A percentile compares a stretch with the other conserved stretches of the same genome.
Conservation (phyloP, 2,113 vertebrate genomes). For the Lonchura striata region DNA sequence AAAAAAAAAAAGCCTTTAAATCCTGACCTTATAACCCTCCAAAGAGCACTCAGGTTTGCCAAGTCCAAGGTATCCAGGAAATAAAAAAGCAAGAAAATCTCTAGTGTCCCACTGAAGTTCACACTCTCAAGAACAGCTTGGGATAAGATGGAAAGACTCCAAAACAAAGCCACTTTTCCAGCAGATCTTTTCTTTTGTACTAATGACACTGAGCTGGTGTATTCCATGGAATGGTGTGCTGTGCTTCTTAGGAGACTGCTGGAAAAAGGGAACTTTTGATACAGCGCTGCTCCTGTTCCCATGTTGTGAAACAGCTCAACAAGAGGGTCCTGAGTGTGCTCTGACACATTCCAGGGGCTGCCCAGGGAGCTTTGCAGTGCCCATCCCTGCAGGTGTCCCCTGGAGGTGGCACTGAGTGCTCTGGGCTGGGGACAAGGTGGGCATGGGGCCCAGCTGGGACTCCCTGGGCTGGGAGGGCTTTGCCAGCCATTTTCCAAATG, state of each 20-base stretch:
- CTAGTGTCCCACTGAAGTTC: background rate
- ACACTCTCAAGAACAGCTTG: background rate
- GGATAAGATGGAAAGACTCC: background rate
- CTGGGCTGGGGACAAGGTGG: background rate
- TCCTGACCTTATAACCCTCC: background rate
- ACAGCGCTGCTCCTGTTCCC: background rate
- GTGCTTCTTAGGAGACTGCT: background rate
- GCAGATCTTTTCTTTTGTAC: background rate
- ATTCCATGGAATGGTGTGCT: background rate
- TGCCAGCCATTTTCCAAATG: background rate
- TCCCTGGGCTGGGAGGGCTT: fast-evolving
- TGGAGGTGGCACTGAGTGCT: background rate
- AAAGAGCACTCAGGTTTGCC: background rate
- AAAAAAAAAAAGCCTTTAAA: background rate
- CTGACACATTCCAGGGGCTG: background rate
- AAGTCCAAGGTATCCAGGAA: background rate
- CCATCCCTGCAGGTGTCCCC: background rate
- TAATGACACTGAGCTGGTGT: background rate
- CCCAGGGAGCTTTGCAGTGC: fast-evolving
- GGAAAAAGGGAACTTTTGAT: background rate
- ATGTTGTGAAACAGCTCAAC: background rate
- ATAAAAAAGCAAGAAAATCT: background rate
- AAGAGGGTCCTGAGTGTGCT: background rate
- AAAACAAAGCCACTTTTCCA: background rate
- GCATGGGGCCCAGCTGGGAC: background rate